Conservation (phyloP, 2,797 vertebrate genomes). For the Bovichtus diacanthus region DNA sequence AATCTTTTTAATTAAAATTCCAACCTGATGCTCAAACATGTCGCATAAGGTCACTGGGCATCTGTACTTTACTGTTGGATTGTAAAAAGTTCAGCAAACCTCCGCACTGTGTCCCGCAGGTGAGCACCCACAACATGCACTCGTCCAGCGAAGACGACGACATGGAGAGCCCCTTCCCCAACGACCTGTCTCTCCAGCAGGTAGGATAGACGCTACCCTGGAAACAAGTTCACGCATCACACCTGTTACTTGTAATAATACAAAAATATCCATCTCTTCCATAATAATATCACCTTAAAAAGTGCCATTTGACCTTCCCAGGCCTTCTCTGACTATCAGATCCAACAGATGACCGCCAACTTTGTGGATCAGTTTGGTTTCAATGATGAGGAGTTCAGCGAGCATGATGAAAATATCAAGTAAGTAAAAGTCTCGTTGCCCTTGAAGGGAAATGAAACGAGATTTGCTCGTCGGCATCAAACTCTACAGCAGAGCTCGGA, state of each 20-base stretch:
- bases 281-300: not conserved
- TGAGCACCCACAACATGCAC: constrained; percentile 96
- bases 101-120: constrained; percentile 79
- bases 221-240: not conserved
- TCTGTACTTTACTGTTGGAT: not conserved
- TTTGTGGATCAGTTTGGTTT: constrained; percentile 99
- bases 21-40: not conserved
- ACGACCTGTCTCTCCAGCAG: constrained; percentile 95
- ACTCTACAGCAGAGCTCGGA: not conserved
- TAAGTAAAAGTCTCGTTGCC: constrained; percentile 69
- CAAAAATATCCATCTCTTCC: too few species aligned
- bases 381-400: constrained; percentile 96
- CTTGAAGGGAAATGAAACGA: not conserved
- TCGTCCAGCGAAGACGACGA: constrained; percentile 98
- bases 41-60: not conserved
- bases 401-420: constrained; percentile 97
- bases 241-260: not conserved
- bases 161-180: constrained; percentile 94
- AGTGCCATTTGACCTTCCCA: constrained; percentile 60
- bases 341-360: constrained; percentile 98
- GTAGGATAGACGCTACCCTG: constrained; percentile 69
- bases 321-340: constrained; percentile 99
- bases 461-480: not conserved
- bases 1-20: not conserved
- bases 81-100: not conserved